Conservation (phyloP, 2,888 invertebrate genomes). For the Cryptus viduatorius region DNA sequence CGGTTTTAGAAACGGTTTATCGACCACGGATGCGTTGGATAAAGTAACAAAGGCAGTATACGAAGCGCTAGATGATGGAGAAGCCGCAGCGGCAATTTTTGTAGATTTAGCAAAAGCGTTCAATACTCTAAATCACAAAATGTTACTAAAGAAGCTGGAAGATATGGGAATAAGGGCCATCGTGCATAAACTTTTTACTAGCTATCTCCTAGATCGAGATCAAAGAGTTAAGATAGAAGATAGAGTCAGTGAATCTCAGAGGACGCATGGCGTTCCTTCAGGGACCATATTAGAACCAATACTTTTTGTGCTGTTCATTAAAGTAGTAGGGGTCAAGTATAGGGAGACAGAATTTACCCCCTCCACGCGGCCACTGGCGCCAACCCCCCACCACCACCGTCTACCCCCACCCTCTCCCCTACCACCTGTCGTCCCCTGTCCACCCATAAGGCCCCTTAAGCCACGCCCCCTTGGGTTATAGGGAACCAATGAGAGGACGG, state of each 20-base stretch:
- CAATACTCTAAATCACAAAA: background rate
- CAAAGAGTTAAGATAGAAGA: background rate
- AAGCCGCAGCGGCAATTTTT: background rate
- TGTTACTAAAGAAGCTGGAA: background rate
- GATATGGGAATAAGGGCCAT: background rate
- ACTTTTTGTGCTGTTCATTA: background rate
- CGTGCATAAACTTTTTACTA: background rate
- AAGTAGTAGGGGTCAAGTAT: no score
- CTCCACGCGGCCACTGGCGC: no score
- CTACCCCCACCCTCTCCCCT: no score
- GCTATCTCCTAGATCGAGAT: background rate
- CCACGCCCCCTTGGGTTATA: no score
- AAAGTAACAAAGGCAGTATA: background rate
- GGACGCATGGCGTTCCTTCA: background rate
- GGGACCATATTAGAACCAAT: constrained; percentile 1
- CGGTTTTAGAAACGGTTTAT: background rate
- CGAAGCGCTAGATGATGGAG: background rate
- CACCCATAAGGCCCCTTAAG: no score
- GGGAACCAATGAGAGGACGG: no score
- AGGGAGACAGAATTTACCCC: no score
- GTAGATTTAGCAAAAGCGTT: constrained; percentile 7
- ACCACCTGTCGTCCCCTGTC: no score
- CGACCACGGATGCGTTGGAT: background rate
- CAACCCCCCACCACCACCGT: no score
- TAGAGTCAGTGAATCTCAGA: background rate